Evolutionary conservation across 2,888 invertebrate species (phyloP).

Genomic region (Platerodrilus igneus): DNA sequence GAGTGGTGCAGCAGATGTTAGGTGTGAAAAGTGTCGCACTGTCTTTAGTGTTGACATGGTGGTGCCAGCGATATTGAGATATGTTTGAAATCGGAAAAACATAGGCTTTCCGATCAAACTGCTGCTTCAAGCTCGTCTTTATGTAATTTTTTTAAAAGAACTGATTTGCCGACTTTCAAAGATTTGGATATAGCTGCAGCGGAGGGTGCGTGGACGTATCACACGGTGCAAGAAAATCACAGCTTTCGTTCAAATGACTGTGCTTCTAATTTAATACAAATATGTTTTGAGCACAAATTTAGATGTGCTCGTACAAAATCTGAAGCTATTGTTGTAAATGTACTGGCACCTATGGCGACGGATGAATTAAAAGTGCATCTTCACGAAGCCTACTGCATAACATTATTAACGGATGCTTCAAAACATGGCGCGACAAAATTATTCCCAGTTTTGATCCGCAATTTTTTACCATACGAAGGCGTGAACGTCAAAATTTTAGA

Average conservation of each 20-base stretch:
- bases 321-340: conserved; percentile 35
- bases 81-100: too few species aligned
- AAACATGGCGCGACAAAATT: conserved; percentile 36
- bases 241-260: conserved; percentile 31
- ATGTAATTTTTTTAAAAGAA: conserved; percentile 24
- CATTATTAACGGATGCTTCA: conserved; percentile 32
- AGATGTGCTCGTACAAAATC: conserved; percentile 33
- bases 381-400: conserved; percentile 2
- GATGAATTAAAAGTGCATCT: conserved; percentile 14
- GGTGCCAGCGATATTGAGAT: too few species aligned
- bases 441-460: conserved; percentile 32
- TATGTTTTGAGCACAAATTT: conserved; percentile 32
- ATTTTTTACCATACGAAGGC: conserved; percentile 25
- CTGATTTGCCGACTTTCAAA: conserved; percentile 22
- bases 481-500: conserved; percentile 29
- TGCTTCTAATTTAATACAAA: conserved; percentile 32
- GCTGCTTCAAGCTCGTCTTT: conserved; percentile 27
- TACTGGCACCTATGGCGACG: conserved; percentile 27
- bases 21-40: too few species aligned
- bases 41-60: too few species aligned
- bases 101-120: too few species aligned
- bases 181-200: conserved; percentile 29
- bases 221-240: conserved; percentile 26
- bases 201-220: conserved; percentile 25
- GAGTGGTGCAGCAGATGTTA: too few species aligned